Evolutionary conservation across 2,113 vertebrate genomes (phyloP).

Genomic region (Tychaedon coryphoeus): DNA sequence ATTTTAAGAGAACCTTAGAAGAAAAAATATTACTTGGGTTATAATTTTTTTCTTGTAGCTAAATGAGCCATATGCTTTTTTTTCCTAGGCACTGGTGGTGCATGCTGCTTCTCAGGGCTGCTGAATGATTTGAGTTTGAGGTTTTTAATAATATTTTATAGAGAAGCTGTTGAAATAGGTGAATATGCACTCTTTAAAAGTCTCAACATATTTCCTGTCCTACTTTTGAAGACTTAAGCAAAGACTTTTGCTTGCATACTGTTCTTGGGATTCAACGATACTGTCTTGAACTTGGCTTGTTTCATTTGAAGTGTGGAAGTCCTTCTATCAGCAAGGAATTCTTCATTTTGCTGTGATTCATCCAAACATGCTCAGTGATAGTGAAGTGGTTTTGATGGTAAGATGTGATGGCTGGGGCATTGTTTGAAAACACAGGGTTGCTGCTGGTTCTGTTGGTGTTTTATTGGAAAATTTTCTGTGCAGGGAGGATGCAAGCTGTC

Average conservation of each 20-base stretch:
- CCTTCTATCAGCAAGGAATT: background rate
- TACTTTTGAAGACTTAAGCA: background rate
- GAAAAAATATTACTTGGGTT: background rate
- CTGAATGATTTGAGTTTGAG: background rate
- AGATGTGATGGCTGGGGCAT: fast-evolving
- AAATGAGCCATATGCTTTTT: background rate
- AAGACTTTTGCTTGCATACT: background rate
- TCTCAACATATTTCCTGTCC: background rate
- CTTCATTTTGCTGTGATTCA: background rate
- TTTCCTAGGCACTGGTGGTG: background rate
- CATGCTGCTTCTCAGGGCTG: background rate
- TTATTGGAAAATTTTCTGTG: background rate
- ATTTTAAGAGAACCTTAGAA: background rate
- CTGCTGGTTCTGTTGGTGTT: background rate
- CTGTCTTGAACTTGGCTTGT: background rate
- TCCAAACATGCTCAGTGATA: fast-evolving
- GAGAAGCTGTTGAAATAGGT: background rate
- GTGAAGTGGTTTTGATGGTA: background rate
- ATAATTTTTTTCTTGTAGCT: background rate
- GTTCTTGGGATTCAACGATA: background rate
- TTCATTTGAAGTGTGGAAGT: background rate
- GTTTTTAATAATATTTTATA: background rate
- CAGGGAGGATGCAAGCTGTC: background rate
- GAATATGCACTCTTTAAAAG: background rate
- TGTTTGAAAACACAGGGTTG: background rate